Conservation (phyloP, 2,797 vertebrate species). For the Tarsius wallacei region DNA sequence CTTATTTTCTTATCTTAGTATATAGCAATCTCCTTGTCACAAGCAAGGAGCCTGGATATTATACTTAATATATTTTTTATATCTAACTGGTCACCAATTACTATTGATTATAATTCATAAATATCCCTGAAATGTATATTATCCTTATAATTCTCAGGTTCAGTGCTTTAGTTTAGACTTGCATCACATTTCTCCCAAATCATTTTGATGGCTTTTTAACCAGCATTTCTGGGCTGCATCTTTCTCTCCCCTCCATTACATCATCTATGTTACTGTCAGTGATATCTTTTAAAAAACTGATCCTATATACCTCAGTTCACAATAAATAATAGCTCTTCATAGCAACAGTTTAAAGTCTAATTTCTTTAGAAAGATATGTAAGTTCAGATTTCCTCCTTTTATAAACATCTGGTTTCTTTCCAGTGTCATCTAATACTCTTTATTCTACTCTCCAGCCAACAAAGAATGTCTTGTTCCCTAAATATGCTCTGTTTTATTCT, state of each 20-base stretch:
- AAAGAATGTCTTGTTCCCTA: not conserved
- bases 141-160: not conserved
- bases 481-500: not conserved
- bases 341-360: not conserved
- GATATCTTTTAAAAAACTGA: not conserved
- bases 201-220: not conserved
- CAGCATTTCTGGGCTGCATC: not conserved
- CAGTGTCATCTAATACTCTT: not conserved
- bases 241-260: not conserved
- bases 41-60: not conserved
- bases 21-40: not conserved
- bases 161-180: not conserved
- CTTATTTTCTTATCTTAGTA: not conserved
- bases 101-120: not conserved
- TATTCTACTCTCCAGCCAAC: not conserved
- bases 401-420: slow-evolving; percentile 34
- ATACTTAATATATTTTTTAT: not conserved
- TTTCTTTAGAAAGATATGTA: not conserved
- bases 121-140: not conserved
- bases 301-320: not conserved
- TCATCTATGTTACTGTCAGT: not conserved
- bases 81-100: not conserved
- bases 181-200: not conserved
- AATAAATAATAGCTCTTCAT: not conserved
- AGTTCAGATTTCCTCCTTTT: not conserved